Evolutionary conservation across 2,888 invertebrate species (phyloP), one percentile per base, ranked within the genome.

Genomic region (Heliothis peltigera): DNA sequence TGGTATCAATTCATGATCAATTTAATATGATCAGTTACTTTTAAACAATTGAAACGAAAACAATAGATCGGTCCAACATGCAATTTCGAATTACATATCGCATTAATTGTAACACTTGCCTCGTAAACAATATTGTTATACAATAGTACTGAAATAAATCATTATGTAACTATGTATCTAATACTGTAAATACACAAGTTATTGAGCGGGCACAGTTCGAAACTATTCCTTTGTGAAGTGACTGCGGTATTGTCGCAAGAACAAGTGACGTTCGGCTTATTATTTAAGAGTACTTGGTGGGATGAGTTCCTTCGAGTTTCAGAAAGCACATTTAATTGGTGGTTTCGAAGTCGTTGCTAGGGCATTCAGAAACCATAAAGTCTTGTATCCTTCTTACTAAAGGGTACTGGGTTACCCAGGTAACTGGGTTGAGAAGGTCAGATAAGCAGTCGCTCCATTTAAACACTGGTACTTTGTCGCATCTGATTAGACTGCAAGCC

Each of bases 181-280:
- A 51, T 10, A 39, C n/a, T 39, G 21, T 48, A 35, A 32, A 51
- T 17, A 46, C 15, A 28, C 25, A 39, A 47, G 17, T 58, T 61
- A 28, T 61, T 47, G 46, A 61, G 22, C 15, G 4, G 39, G 25
- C 28, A 25, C 22, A 7, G 43, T 69, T 58, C n/a, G 19, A 28
- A 68, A 74, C 69, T 72, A 68, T 68, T 59, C 56, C 47, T 52
- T 73, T 73, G 61, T 73, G 8, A 49, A 7, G 25, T 49, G 44
- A 35, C 53, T 19, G 35, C 12, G 44, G 19, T n/a, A 22, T 46
- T 12, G n/a, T 47, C 19, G 22, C 42, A 42, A 56, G 51, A 58
- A 18, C 62, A 21, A 51, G 57, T 28, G n/a, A n/a, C 39, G n/a
- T 39, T 39, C 61, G 32, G 25, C 61, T 71, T 43, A 65, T 72